Evolutionary conservation across 1,140 invertebrate species (phyloP).

Genomic region (Drosophila ogumai): DNA sequence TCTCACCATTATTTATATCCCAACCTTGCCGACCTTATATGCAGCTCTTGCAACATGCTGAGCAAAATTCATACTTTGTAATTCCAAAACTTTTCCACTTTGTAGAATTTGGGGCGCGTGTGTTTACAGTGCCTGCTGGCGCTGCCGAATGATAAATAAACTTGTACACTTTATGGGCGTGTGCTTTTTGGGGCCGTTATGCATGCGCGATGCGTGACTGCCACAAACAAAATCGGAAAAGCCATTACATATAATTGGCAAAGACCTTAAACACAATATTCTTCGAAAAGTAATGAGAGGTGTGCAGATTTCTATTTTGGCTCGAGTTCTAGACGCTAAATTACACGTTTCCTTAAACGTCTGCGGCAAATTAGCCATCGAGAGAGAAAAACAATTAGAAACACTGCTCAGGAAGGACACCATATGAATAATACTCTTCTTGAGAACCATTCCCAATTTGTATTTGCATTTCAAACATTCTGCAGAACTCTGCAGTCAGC

Average conservation of each 20-base stretch:
- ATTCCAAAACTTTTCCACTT: slow-evolving; percentile 45
- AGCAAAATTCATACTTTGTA: slow-evolving; percentile 28
- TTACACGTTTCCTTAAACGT: slow-evolving; percentile 12
- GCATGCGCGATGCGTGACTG: slow-evolving; percentile 59
- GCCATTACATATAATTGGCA: slow-evolving; percentile 27
- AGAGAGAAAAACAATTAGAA: too few relatives aligned
- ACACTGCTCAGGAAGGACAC: neutral
- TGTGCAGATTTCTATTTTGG: slow-evolving; percentile 16
- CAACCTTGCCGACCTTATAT: slow-evolving; percentile 38
- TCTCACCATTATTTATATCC: slow-evolving; percentile 50
- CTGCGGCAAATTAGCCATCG: neutral
- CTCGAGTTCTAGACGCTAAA: neutral
- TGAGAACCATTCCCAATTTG: slow-evolving; percentile 5
- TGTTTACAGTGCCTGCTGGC: slow-evolving; percentile 50
- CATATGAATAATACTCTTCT: slow-evolving; percentile 5
- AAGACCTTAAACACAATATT: slow-evolving; percentile 37
- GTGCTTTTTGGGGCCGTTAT: slow-evolving; percentile 52
- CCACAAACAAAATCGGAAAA: slow-evolving; percentile 36
- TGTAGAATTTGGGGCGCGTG: slow-evolving; percentile 53
- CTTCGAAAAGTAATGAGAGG: slow-evolving; percentile 5
- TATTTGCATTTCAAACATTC: slow-evolving; percentile 29
- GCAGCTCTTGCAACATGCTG: slow-evolving; percentile 39
- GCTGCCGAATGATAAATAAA: slow-evolving; percentile 68
- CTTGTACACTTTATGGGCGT: slow-evolving; percentile 60
- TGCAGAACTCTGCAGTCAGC: slow-evolving; percentile 21